Percentiles rank a stretch among this genome's conserved stretches.
phyloP scores from a whole-genome alignment of 2,797 vertebrate genomes.

The Chelon auratus region DNA sequence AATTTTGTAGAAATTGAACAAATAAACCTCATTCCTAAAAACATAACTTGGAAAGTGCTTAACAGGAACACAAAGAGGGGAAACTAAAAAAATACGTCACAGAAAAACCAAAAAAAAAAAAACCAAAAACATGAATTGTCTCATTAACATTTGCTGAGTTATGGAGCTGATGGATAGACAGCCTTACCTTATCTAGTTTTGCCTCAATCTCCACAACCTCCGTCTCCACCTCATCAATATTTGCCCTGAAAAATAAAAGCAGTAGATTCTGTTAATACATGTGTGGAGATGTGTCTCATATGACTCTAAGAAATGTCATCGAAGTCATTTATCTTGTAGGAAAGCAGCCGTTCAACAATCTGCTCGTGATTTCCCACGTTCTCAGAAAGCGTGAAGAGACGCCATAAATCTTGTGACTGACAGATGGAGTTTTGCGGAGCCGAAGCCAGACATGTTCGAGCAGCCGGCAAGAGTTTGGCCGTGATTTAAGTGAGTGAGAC shows the following conservation, averaged over 20 bases:
- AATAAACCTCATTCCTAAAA: neutral
- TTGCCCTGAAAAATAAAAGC: conserved; percentile 86
- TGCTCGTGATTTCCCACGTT: conserved; percentile 50
- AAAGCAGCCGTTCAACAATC: conserved; percentile 31
- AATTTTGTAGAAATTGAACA: no score
- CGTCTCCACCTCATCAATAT: conserved; percentile 95
- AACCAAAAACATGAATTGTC: neutral
- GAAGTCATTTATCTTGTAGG: conserved; percentile 9
- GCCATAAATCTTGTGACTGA: conserved; percentile 44
- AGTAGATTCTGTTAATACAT: conserved; percentile 24
- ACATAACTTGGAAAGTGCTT: neutral
- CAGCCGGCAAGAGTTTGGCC: conserved; percentile 22
- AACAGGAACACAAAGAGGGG: neutral
- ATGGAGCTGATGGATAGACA: neutral
- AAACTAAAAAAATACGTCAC: neutral
- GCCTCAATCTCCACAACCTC: conserved; percentile 97
- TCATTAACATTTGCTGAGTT: neutral
- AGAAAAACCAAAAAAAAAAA: neutral
- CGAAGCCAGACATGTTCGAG: conserved; percentile 39
- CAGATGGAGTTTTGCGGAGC: conserved; percentile 21
- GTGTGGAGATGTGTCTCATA: neutral
- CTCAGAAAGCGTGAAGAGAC: conserved; percentile 33
- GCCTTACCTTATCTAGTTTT: conserved; percentile 94
- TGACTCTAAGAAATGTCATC: neutral
- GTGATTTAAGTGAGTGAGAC: conserved; percentile 51